Conservation (phyloP, 2,797 vertebrate genomes). For the Melanotaenia parkinsoni region DNA sequence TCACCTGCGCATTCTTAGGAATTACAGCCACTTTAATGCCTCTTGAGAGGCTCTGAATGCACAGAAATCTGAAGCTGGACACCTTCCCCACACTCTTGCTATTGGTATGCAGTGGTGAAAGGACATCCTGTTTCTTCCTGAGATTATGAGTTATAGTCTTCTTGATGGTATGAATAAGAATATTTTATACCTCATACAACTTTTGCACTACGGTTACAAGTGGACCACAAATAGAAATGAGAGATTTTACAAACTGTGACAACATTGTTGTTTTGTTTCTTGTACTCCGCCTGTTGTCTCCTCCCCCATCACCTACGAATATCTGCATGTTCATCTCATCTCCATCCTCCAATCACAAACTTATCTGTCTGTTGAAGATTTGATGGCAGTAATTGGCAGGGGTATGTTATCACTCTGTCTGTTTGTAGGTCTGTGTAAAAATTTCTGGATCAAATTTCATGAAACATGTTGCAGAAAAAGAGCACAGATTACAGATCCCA, state of each 20-base stretch:
- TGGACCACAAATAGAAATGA: not conserved
- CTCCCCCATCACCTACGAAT: not conserved
- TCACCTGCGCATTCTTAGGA: not conserved
- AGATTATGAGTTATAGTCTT: not conserved
- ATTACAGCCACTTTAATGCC: not conserved
- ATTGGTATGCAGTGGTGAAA: not conserved
- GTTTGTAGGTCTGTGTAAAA: not conserved
- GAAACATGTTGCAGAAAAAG: not conserved
- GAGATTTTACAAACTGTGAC: too few relatives aligned
- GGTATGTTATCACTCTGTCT: constrained; percentile 1
- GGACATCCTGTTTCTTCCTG: not conserved
- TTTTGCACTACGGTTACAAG: not conserved
- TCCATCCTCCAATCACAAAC: not conserved
- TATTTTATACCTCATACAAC: not conserved
- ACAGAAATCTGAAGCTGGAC: not conserved
- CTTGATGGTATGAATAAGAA: not conserved
- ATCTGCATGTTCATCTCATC: not conserved
- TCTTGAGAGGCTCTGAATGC: not conserved
- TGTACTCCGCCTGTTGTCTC: too few relatives aligned
- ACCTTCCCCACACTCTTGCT: not conserved
- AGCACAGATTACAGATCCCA: not conserved
- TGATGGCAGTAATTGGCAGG: constrained; percentile 8
- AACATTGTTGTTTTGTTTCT: not conserved
- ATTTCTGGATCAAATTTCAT: not conserved
- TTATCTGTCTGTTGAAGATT: not conserved